Conservation (phyloP, 2,797 vertebrate genomes). For the Rhyacichthys aspro region DNA sequence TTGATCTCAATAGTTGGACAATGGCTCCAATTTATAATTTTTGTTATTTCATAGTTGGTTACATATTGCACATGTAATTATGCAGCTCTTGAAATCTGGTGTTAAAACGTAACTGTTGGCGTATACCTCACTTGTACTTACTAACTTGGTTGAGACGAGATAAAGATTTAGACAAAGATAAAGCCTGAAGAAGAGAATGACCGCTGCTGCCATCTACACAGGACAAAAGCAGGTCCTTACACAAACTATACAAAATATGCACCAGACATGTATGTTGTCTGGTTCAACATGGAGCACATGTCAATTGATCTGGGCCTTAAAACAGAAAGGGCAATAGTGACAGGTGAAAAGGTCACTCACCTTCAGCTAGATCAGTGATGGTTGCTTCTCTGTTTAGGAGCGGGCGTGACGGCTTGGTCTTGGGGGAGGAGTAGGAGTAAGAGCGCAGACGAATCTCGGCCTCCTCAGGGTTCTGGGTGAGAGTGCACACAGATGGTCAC, state of each 20-base stretch:
- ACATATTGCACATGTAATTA: constrained; percentile 2
- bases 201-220: constrained; percentile 80
- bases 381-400: constrained; percentile 79
- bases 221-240: constrained; percentile 75
- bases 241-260: constrained; percentile 13
- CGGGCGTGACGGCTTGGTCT: constrained; percentile 82
- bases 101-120: constrained; percentile 15
- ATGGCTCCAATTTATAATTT: not conserved
- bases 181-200: constrained; percentile 81
- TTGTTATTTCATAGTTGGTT: too few relatives aligned
- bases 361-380: constrained; percentile 75
- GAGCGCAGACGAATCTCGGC: constrained; percentile 90
- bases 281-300: constrained; percentile 46
- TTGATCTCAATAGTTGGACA: not conserved
- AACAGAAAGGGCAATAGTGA: constrained; percentile 41
- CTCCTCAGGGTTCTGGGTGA: constrained; percentile 78
- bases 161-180: constrained; percentile 85
- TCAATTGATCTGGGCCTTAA: constrained; percentile 46
- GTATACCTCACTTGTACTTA: constrained; percentile 70
- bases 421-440: constrained; percentile 94
- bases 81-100: constrained; percentile 31
- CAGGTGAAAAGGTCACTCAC: constrained; percentile 67
- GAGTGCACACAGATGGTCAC: constrained; percentile 13
- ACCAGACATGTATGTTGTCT: constrained; percentile 1
- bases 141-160: constrained; percentile 84